Base-by-base conservation (phyloP, 2,113 vertebrate species). In the Romanogobio albipinnatus region DNA sequence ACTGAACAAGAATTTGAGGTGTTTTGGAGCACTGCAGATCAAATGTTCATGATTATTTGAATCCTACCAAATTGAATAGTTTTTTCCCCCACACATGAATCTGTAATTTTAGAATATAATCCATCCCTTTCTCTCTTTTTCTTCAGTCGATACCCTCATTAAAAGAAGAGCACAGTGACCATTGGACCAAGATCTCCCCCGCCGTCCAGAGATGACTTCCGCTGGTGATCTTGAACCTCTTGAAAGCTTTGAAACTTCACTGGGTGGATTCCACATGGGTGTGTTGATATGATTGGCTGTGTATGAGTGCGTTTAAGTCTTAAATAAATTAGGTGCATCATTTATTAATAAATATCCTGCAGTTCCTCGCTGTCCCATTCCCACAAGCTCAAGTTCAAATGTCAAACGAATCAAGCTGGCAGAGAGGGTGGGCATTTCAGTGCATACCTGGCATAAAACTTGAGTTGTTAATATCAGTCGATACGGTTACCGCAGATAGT, bases 401-500 rank as follows among this genome's bases (percentile, higher is more conserved):
- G 1, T 26, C 79, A 47, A 49, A 81, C 73, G 62, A 13, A 76
- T 86, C 78, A 58, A 77, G 82, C 85, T 53, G 79, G 73, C 53
- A 70, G 59, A 76, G 66, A 84, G 74, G 53, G 5, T 2, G 66
- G 77, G 53, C 22, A n/a, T 61, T 85, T 80, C 76, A 85, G 84
- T 85, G 49, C 66, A 49, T 15, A 74, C 29, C 66, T 79, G 58
- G 24, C 64, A 87, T 91, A 92, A 62, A 14, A 86, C 51, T 64
- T 24, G 22, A 76, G 3, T n/a, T 2, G 33, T 22, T n/a, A 5
- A 14, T 15, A 36, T 87, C 94, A 99, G 96, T 99, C 97, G 90
- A 99, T 99, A 74, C 97, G 94, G 93, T 99, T 99, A 90, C 98
- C 98, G 76, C 98, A 99, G 90, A 99, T 99, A 87, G 98, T 99